A percentile compares a stretch with the other conserved stretches of the same genome.
Conservation (phyloP, 1,140 invertebrate species). For the Macrostomum lignano region DNA sequence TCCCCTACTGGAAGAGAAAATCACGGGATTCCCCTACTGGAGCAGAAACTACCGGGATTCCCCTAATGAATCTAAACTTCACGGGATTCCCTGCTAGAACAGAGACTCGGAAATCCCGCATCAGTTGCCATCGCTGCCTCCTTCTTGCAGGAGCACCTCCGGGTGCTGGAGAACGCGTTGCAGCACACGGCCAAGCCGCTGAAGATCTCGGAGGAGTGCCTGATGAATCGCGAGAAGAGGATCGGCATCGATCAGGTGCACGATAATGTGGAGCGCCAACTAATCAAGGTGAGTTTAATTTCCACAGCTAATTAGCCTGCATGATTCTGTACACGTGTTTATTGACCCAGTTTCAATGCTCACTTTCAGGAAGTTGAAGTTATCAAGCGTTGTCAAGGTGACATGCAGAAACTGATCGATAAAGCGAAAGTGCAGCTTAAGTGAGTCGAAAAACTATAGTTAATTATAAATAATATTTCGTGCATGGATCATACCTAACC, state of each 20-base stretch:
- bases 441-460: constrained; percentile 1
- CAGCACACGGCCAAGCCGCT: constrained; percentile 56
- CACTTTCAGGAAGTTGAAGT: constrained; percentile 40
- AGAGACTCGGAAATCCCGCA: no score
- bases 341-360: not conserved
- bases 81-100: no score
- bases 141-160: constrained; percentile 44
- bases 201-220: constrained; percentile 61
- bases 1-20: no score
- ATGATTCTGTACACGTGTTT: constrained; percentile 4
- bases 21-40: no score
- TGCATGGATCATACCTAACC: no score
- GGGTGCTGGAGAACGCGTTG: constrained; percentile 48
- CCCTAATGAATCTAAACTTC: no score
- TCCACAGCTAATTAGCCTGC: not conserved
- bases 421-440: constrained; percentile 35
- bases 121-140: no score
- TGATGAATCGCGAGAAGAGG: constrained; percentile 58
- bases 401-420: constrained; percentile 41
- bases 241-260: constrained; percentile 52
- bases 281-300: constrained; percentile 32
- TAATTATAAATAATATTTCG: no score
- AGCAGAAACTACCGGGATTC: no score
- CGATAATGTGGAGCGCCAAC: constrained; percentile 46
- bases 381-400: constrained; percentile 42